These are phyloP conservation scores for Poeciliopsis retropinna DNA, from an alignment of 2,113 vertebrate species.

Conservation along the genomic window DNA sequence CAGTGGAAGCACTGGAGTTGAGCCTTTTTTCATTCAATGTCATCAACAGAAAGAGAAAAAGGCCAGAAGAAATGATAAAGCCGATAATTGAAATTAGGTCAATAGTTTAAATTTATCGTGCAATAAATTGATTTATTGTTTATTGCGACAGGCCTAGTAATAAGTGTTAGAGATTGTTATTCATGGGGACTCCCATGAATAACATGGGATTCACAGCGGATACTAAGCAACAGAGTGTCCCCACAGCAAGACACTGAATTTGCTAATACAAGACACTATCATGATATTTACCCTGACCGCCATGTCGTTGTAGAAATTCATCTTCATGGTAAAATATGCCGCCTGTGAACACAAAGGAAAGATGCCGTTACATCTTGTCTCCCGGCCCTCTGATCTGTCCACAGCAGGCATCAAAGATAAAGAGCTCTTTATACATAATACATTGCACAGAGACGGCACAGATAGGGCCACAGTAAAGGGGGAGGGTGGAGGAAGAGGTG, in stretches of 20 bases:
- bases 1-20: no score
- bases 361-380: slow-evolving; percentile 88
- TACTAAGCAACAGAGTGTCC: slow-evolving; percentile 39
- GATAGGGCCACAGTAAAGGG: slow-evolving; percentile 64
- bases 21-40: no score
- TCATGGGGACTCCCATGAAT: slow-evolving; percentile 42
- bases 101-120: no score
- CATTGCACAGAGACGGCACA: slow-evolving; percentile 86
- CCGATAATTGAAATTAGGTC: no score
- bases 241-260: slow-evolving; percentile 74
- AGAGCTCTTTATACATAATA: slow-evolving; percentile 98
- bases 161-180: slow-evolving; percentile 12
- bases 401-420: slow-evolving; percentile 91
- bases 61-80: no score
- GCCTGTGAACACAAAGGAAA: slow-evolving; percentile 89
- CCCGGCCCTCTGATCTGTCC: slow-evolving; percentile 86
- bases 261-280: slow-evolving; percentile 90
- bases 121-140: no score
- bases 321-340: slow-evolving; percentile 97
- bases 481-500: slow-evolving; percentile 53
- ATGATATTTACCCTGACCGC: slow-evolving; percentile 99
- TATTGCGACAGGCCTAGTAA: no score
- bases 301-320: slow-evolving; percentile 97
- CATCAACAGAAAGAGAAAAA: no score
- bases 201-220: slow-evolving; percentile 36